Percentiles rank a stretch among this genome's conserved stretches.
phyloP scores from a whole-genome alignment of 2,888 invertebrate genomes.

The Abscondita cerata region DNA sequence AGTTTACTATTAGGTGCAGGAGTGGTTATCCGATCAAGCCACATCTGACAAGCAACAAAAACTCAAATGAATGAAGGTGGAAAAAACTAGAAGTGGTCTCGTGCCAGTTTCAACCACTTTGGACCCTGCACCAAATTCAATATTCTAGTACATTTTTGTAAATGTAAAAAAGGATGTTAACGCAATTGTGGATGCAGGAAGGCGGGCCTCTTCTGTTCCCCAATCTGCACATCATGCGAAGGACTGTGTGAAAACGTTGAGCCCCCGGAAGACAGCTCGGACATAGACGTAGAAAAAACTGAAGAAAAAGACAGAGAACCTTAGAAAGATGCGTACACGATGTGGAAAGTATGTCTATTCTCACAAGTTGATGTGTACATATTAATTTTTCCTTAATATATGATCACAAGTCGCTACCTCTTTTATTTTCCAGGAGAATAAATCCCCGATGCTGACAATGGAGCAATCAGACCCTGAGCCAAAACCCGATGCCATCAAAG shows the following conservation, averaged over 20 bases:
- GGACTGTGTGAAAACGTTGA: conserved; percentile 17
- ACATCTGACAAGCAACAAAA: too few relatives aligned
- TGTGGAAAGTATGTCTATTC: too few relatives aligned
- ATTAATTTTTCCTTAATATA: too few relatives aligned
- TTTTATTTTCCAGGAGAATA: too few relatives aligned
- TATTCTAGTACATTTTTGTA: conserved; percentile 19
- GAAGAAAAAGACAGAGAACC: conserved; percentile 11
- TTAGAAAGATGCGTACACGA: conserved; percentile 11
- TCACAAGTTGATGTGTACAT: too few relatives aligned
- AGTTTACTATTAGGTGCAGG: conserved; percentile 21
- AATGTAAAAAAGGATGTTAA: conserved; percentile 16
- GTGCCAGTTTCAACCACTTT: conserved; percentile 29
- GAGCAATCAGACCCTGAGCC: too few relatives aligned
- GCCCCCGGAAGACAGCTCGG: conserved; percentile 15
- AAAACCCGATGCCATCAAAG: too few relatives aligned
- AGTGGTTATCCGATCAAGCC: background rate
- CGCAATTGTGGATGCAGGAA: conserved; percentile 12
- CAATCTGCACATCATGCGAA: conserved; percentile 17
- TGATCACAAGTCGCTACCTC: too few relatives aligned
- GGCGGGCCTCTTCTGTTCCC: conserved; percentile 8
- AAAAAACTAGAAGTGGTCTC: conserved; percentile 21
- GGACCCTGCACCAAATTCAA: conserved; percentile 23
- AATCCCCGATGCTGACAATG: too few relatives aligned
- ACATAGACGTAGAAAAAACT: conserved; percentile 1
- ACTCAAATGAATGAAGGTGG: too few relatives aligned